Conservation (phyloP, 2,888 invertebrate genomes). For the Cacoxenus indagator region DNA sequence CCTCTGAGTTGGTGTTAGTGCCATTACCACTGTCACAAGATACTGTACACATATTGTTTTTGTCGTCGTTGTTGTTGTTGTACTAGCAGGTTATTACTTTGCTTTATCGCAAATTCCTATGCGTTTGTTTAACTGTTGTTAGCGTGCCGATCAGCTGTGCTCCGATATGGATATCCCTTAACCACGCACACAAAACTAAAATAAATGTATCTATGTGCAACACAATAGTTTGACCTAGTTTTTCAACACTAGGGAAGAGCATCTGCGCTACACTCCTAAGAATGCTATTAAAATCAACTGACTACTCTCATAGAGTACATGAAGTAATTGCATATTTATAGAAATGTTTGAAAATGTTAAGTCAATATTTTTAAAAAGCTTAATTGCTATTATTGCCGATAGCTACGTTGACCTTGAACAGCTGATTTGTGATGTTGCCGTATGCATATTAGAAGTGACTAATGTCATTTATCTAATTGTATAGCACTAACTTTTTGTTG, state of each 20-base stretch:
- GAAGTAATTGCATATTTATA: too few relatives aligned
- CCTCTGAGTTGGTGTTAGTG: conserved; percentile 21
- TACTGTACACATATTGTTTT: conserved; percentile 56
- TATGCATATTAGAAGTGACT: neutral
- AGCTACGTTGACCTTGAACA: neutral
- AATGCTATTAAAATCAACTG: too few relatives aligned
- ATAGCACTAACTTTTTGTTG: neutral
- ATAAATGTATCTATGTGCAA: neutral
- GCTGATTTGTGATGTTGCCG: neutral
- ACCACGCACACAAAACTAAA: neutral
- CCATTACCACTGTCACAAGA: conserved; percentile 47
- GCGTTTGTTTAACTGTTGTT: neutral
- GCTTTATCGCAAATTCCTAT: neutral
- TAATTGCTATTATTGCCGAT: too few relatives aligned
- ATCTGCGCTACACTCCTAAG: too few relatives aligned
- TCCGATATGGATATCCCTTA: neutral
- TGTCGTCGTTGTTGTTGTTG: neutral
- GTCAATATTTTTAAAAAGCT: too few relatives aligned
- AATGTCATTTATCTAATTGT: too few relatives aligned
- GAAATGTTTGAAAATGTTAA: too few relatives aligned
- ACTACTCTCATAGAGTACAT: too few relatives aligned
- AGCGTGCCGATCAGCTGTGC: neutral
- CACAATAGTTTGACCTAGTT: neutral
- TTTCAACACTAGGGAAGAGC: neutral
- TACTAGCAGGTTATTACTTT: neutral